Percentiles rank a stretch among this genome's conserved stretches.
These are phyloP conservation scores for Zaprionus tsacasi DNA, from an alignment of 1,140 invertebrate genomes.

Conservation along the genomic window DNA sequence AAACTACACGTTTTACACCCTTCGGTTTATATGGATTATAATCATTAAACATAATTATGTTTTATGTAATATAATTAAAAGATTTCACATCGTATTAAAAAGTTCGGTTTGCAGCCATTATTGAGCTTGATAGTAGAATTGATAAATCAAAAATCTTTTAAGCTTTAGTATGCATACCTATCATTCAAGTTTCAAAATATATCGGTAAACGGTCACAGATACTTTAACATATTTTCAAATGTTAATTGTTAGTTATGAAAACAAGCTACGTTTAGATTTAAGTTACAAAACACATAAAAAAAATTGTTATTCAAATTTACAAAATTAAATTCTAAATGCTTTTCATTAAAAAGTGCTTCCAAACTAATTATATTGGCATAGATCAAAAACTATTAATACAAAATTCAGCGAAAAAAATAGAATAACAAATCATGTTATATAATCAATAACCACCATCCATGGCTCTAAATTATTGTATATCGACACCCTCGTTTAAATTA, in stretches of 20 bases:
- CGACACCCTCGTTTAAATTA: background rate
- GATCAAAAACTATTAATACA: too few relatives aligned
- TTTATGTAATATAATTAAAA: background rate
- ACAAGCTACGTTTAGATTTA: background rate
- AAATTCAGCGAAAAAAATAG: too few relatives aligned
- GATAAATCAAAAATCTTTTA: background rate
- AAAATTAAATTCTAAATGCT: too few relatives aligned
- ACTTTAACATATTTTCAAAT: background rate
- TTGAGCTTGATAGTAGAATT: background rate
- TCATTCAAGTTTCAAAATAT: background rate
- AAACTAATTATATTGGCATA: too few relatives aligned
- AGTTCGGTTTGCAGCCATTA: background rate
- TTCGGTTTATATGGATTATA: background rate
- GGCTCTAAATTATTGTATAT: background rate
- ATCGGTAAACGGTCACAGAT: background rate
- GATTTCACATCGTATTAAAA: background rate
- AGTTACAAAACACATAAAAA: background rate
- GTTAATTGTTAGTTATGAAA: background rate
- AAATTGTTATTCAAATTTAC: background rate
- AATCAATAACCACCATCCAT: background rate
- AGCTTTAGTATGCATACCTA: background rate
- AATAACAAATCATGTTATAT: background rate
- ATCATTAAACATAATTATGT: too few relatives aligned
- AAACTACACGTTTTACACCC: background rate
- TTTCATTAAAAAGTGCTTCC: too few relatives aligned